These are phyloP conservation scores for Psittacula derbiana DNA, from an alignment of 2,797 vertebrate genomes.

Conservation along the genomic window DNA sequence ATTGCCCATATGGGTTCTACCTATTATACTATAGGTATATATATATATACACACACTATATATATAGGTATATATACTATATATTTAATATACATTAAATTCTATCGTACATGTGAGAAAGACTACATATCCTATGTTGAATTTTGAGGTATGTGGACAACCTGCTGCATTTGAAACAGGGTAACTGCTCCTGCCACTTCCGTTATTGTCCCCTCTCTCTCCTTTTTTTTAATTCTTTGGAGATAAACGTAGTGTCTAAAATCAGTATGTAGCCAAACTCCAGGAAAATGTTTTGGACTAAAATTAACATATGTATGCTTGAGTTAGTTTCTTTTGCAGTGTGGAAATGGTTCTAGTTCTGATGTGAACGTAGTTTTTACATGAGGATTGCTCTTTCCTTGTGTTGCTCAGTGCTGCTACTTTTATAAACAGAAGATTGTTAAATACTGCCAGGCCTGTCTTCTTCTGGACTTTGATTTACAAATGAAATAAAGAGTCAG, in stretches of 20 bases:
- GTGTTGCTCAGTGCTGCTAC: neutral
- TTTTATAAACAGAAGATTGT: neutral
- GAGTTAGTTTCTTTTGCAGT: neutral
- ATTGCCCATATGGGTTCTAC: neutral
- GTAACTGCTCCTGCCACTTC: neutral
- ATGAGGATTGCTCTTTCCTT: neutral
- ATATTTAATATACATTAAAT: neutral
- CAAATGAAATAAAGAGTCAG: neutral
- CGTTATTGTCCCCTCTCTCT: accelerated
- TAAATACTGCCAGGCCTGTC: neutral
- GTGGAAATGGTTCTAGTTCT: neutral
- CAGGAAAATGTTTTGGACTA: neutral
- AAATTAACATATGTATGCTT: neutral
- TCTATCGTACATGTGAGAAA: neutral
- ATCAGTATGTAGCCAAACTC: neutral
- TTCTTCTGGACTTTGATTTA: neutral
- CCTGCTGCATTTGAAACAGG: neutral
- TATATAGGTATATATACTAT: no score
- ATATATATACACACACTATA: no score
- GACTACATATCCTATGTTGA: neutral
- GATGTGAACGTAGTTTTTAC: neutral
- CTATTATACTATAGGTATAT: neutral
- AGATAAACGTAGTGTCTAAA: neutral
- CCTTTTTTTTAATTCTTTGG: neutral
- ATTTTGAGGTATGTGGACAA: neutral